Percentiles rank a stretch among this genome's conserved stretches.
Evolutionary conservation across 2,797 vertebrate genomes (phyloP).

Genomic region (Acrocephalus scirpaceus): DNA sequence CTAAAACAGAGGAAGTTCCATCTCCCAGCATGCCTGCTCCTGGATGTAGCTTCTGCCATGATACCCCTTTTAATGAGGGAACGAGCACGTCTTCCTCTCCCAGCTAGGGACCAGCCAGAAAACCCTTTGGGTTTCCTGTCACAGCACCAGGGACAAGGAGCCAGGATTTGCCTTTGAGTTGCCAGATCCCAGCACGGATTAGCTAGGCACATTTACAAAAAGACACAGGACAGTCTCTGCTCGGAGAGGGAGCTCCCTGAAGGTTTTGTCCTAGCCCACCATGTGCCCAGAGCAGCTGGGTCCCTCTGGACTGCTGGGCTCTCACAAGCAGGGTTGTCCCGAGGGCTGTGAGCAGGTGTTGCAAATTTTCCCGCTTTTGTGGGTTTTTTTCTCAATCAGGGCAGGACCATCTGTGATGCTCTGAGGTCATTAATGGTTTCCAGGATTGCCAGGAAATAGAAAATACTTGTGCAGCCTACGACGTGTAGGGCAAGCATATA

Average conservation of each 20-base stretch:
- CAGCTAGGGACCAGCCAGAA: background rate
- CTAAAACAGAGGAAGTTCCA: background rate
- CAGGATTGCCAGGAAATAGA: conserved; percentile 57
- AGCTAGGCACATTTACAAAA: background rate
- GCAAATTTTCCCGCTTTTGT: background rate
- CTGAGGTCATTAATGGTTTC: conserved; percentile 59
- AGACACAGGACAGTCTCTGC: background rate
- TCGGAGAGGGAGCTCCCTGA: background rate
- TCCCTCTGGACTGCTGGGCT: conserved; percentile 40
- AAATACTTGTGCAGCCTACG: background rate
- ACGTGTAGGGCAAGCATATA: background rate
- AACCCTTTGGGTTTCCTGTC: background rate
- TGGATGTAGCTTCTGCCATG: background rate
- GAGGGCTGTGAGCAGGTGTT: background rate
- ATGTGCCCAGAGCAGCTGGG: background rate
- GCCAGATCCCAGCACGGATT: background rate
- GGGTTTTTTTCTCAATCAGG: background rate
- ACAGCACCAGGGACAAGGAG: background rate
- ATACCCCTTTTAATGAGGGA: background rate
- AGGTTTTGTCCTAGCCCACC: background rate
- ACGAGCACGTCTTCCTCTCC: background rate
- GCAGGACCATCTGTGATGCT: conserved; percentile 37
- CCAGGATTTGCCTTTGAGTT: background rate
- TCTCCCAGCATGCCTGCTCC: background rate
- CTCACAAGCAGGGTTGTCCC: background rate